Evolutionary conservation across 2,888 invertebrate genomes (phyloP), one percentile per base, ranked within the genome.

Genomic region (Mayetiola destructor): DNA sequence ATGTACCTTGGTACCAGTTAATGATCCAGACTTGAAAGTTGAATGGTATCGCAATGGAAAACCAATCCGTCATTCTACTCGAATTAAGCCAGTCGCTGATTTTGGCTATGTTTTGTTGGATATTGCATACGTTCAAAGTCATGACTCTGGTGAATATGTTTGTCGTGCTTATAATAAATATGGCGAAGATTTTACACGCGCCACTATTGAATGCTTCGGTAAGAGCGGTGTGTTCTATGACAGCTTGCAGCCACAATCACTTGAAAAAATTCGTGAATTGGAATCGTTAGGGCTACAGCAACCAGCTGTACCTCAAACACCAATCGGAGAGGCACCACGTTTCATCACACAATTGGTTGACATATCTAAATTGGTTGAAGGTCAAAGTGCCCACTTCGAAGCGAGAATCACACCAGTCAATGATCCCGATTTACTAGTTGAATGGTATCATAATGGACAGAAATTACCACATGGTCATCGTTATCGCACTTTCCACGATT

Each of bases 21-120:
- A 92, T 61, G 96, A 96, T 73, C 93, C 94, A 56, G 83, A 88
- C 42, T 82, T 96, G 74, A 86, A 87, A 68, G 90, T 94, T 23
- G 95, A 96, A 75, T 97, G 96, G 96, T 95, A 88, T 75, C 91
- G 91, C 67, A 92, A 99, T 69, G 93, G 91, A 5, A 80, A 88
- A 66, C 88, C 91, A 1, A 73, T 99, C 62, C 80, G 88, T 58
- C 89, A 92, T 67, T 88, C 90, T 3, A 88, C 87, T 21, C 80
- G 95, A 61, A 91, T 93, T 65, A 93, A 94, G 73, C 88, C 88
- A 60, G 89, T 95, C 1, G 90, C 90, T 52, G 95, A 95, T 70
- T 95, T 95, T 67, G 95, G 95, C 55, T 95, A 90, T 68, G 93
- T 94, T 12, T 85, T 92, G 9, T 80, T 95, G 74, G 94, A 95